Percentiles rank a stretch among this genome's conserved stretches.
Evolutionary conservation across 2,888 invertebrate species (phyloP).

Genomic region (Phaonia tiefii): DNA sequence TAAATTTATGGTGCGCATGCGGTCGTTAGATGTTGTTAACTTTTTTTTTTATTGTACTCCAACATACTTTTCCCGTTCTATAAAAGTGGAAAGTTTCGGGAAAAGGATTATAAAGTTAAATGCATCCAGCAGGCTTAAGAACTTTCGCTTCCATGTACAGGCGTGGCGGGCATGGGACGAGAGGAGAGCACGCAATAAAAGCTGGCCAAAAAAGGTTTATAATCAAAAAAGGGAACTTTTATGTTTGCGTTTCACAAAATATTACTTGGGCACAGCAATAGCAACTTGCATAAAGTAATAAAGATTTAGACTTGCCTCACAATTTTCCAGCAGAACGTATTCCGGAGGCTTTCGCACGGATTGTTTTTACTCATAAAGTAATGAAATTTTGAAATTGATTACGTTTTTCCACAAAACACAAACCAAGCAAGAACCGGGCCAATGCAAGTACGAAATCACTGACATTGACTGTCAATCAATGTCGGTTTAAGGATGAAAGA

Average conservation of each 20-base stretch:
- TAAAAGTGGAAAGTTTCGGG: constrained; percentile 60
- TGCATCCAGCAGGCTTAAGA: constrained; percentile 63
- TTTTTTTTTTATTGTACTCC: constrained; percentile 38
- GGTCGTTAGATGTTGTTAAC: constrained; percentile 59
- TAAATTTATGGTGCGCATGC: constrained; percentile 67
- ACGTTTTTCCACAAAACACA: not conserved
- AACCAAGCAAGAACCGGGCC: not conserved
- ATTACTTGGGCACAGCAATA: not conserved
- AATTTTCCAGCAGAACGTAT: constrained; percentile 5
- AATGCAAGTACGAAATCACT: too few relatives aligned
- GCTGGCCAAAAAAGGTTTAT: constrained; percentile 21
- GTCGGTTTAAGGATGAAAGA: not conserved
- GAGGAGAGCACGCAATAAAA: constrained; percentile 45
- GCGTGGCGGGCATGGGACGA: not conserved
- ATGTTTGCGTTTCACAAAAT: constrained; percentile 25
- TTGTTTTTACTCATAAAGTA: constrained; percentile 34
- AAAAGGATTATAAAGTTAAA: constrained; percentile 67
- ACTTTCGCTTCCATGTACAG: constrained; percentile 36
- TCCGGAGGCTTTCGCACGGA: constrained; percentile 1
- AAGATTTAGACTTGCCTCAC: constrained; percentile 12
- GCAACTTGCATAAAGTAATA: constrained; percentile 33
- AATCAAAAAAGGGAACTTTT: constrained; percentile 40
- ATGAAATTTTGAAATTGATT: constrained; percentile 50
- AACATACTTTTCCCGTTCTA: constrained; percentile 24
- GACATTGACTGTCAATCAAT: not conserved